These are phyloP conservation scores for Paracanthobrama guichenoti DNA, from an alignment of 2,113 vertebrate genomes.

Conservation along the genomic window DNA sequence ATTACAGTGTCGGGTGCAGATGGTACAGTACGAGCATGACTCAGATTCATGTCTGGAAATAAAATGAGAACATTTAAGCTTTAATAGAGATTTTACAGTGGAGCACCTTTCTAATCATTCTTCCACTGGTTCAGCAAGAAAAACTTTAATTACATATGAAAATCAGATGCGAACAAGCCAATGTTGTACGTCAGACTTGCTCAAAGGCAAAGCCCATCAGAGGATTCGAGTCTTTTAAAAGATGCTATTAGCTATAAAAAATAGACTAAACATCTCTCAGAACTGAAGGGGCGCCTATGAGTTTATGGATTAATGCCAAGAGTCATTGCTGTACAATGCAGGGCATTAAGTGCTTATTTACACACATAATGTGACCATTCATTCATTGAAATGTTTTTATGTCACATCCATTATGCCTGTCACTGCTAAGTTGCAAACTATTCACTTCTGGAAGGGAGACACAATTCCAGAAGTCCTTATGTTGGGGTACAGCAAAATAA, in stretches of 20 bases:
- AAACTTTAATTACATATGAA: background rate
- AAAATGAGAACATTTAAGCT: background rate
- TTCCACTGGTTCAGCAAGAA: background rate
- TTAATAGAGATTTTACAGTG: slow-evolving; percentile 17
- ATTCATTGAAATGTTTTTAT: background rate
- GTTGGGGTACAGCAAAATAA: background rate
- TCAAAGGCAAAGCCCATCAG: background rate
- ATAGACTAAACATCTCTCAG: background rate
- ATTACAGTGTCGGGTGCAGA: slow-evolving; percentile 22
- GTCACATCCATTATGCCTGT: background rate
- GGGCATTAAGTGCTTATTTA: slow-evolving; percentile 1
- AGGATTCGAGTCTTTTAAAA: background rate
- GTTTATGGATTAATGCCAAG: slow-evolving; percentile 7
- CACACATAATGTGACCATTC: background rate
- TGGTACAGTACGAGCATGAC: slow-evolving; percentile 20
- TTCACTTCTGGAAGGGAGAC: background rate
- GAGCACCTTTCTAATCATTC: slow-evolving; percentile 20
- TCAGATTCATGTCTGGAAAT: slow-evolving; percentile 21
- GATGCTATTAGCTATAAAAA: background rate
- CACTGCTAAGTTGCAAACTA: background rate
- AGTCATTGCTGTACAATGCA: background rate
- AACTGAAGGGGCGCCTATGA: background rate
- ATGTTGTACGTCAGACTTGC: background rate
- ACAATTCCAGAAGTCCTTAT: background rate
- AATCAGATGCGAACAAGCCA: background rate